Evolutionary conservation across 2,888 invertebrate genomes (phyloP), one percentile per base, ranked within the genome.

Genomic region (Acleris literana): DNA sequence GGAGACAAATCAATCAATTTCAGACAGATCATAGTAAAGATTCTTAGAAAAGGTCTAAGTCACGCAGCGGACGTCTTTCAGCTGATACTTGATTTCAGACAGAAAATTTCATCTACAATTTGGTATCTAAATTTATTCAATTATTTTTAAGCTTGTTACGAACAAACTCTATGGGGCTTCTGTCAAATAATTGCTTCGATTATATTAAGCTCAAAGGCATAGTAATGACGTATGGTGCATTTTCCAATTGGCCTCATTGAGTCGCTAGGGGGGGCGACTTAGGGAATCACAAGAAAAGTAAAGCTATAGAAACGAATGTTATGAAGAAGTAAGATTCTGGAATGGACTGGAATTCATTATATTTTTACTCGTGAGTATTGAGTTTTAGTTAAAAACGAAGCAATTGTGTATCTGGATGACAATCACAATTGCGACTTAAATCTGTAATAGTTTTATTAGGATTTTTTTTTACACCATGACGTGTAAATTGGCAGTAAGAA

Each of bases 231-330:
- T 82, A 46, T 17, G 46, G 86, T 83, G 80, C 80, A 78, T 80
- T 76, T 72, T 72, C 79, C 86, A 84, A 89, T 89, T 86, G 88
- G 78, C 83, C 74, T 77, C 78, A 87, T 88, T 86, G 82, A 86
- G 73, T 69, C 71, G 68, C 69, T 65, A 70, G 76, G 80, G 79
- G 81, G 76, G 77, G 76, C 75, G 69, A 72, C 60, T 60, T 60
- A 83, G 76, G 70, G 77, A 84, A 87, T 88, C 86, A 87, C 82
- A 83, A 86, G 81, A 83, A 85, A 83, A 77, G 77, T 79, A 60
- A 60, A 81, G 77, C 78, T 69, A 76, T 74, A 78, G 71, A 83
- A 81, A 80, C 78, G 22, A 20, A 22, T 52, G 9, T 16, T 11
- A 76, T 80, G 65, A 63, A 66, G 69, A 72, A 60, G 18, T 67